These are phyloP conservation scores for Blomia tropicalis DNA, from an alignment of 2,888 invertebrate genomes.

Conservation along the genomic window DNA sequence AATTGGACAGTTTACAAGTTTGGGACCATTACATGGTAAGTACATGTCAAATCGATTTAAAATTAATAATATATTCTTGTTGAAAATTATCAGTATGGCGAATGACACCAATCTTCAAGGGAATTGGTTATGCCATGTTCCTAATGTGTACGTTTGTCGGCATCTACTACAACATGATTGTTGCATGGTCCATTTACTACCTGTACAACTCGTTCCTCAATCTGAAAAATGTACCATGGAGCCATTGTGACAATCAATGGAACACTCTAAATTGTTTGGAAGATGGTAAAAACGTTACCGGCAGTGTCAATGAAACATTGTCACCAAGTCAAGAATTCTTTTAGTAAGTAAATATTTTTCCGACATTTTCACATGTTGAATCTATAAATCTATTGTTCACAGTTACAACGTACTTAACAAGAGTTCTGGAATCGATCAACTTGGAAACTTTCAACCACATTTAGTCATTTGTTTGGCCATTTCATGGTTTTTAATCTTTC, in stretches of 20 bases:
- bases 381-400: not conserved
- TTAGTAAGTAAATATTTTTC: constrained; percentile 12
- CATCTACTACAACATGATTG: constrained; percentile 20
- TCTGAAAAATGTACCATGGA: constrained; percentile 12
- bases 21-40: constrained; percentile 16
- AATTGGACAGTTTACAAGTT: constrained; percentile 21
- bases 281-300: not conserved
- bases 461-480: constrained; percentile 23
- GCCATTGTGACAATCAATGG: constrained; percentile 15
- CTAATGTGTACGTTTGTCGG: constrained; percentile 16
- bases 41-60: not conserved
- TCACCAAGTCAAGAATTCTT: constrained; percentile 23
- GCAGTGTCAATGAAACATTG: not conserved
- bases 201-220: constrained; percentile 9
- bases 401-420: constrained; percentile 15
- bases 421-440: constrained; percentile 23
- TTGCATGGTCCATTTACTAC: constrained; percentile 22
- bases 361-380: not conserved
- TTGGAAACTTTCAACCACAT: constrained; percentile 17
- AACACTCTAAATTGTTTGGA: not conserved
- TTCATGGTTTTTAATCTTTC: constrained; percentile 25
- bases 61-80: not conserved
- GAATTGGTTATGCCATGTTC: constrained; percentile 20
- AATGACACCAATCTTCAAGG: constrained; percentile 17
- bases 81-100: constrained; percentile 15